phyloP scores from a whole-genome alignment of 2,113 vertebrate genomes.

The Sclerurus mexicanus region DNA sequence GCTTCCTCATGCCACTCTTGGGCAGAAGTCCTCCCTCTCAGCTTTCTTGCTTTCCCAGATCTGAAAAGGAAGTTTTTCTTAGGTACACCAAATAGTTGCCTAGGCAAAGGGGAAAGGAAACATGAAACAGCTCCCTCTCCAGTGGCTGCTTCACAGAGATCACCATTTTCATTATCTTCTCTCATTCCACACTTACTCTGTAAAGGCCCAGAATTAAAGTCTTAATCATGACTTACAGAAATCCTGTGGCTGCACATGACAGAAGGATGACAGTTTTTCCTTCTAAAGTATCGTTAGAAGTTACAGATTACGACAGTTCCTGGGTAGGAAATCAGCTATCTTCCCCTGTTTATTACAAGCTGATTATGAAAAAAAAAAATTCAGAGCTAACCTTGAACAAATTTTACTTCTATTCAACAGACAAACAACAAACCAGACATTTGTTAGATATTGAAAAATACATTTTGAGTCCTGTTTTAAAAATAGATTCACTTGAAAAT shows the following conservation, averaged over 20 bases:
- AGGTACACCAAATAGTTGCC: background rate
- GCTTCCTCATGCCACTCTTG: background rate
- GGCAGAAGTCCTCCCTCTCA: background rate
- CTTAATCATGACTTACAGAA: conserved; percentile 48
- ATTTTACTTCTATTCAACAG: background rate
- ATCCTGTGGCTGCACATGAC: conserved; percentile 44
- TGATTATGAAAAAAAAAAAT: background rate
- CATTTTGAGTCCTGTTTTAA: background rate
- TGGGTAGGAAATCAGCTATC: background rate
- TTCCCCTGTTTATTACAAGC: conserved; percentile 20
- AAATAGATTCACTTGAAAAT: conserved; percentile 27
- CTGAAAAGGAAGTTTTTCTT: background rate
- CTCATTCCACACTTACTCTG: background rate
- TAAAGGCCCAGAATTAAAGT: conserved; percentile 24
- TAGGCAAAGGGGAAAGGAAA: background rate
- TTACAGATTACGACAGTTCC: conserved; percentile 12
- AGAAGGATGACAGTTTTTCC: conserved; percentile 12
- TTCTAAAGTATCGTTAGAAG: background rate
- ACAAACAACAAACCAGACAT: background rate
- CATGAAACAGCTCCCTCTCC: background rate
- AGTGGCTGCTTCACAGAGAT: background rate
- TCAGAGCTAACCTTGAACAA: conserved; percentile 21
- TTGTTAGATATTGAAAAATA: conserved; percentile 12
- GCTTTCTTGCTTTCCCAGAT: background rate
- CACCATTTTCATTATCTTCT: conserved; percentile 2